Evolutionary conservation across 2,888 invertebrate genomes (phyloP).

Genomic region (Selenia dentaria): DNA sequence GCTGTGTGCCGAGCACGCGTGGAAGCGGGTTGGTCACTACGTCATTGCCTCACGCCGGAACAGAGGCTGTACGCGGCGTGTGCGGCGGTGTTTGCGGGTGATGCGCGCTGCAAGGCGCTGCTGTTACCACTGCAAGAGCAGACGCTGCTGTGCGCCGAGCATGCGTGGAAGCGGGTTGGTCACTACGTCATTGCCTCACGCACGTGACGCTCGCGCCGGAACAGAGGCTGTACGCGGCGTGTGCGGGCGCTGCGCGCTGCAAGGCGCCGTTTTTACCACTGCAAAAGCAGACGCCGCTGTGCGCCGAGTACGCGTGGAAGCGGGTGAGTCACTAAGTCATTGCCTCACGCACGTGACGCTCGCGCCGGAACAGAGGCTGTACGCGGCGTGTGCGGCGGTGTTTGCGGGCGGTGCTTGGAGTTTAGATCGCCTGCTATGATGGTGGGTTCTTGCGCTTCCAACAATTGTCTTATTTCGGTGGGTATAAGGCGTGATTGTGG

Average conservation of each 20-base stretch:
- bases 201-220: slow-evolving; percentile 95
- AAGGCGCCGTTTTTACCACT: no score
- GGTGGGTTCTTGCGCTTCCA: no score
- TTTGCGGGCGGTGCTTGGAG: no score
- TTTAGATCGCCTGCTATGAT: no score
- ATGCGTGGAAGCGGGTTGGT: slow-evolving; percentile 90
- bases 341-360: no score
- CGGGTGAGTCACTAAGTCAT: no score
- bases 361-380: slow-evolving; percentile 92
- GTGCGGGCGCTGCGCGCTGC: no score
- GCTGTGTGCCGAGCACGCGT: slow-evolving; percentile 93
- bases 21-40: slow-evolving; percentile 87
- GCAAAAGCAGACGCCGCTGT: no score
- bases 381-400: no score
- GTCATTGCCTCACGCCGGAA: slow-evolving; percentile 91
- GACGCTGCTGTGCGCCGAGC: slow-evolving; percentile 93
- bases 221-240: slow-evolving; percentile 88
- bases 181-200: slow-evolving; percentile 88
- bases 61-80: slow-evolving; percentile 88
- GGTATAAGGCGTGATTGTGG: no score
- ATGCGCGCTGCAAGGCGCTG: slow-evolving; percentile 74
- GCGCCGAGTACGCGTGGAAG: no score
- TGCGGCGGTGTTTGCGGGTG: slow-evolving; percentile 79
- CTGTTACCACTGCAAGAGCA: slow-evolving; percentile 78
- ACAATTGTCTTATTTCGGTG: no score